These are phyloP conservation scores for Lysandra coridon DNA, from an alignment of 2,888 invertebrate genomes.

Conservation along the genomic window DNA sequence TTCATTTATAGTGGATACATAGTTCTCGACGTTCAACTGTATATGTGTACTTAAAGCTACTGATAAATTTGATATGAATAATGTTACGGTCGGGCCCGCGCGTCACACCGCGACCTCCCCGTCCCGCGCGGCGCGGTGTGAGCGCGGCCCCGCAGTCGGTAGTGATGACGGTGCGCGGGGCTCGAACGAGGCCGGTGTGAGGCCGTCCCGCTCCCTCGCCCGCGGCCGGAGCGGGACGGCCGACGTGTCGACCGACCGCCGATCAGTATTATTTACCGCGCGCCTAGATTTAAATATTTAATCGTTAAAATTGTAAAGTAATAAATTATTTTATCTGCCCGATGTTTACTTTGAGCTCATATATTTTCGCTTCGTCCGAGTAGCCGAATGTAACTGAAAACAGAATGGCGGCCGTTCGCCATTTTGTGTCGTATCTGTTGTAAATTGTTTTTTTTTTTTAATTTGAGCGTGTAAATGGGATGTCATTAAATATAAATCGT, in stretches of 20 bases:
- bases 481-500: slow-evolving; percentile 23
- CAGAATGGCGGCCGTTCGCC: not conserved
- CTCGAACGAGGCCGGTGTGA: slow-evolving; percentile 33
- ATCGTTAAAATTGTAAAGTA: slow-evolving; percentile 31
- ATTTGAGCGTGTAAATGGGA: slow-evolving; percentile 14
- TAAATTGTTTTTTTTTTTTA: not conserved
- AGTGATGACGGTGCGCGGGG: slow-evolving; percentile 71
- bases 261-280: slow-evolving; percentile 58
- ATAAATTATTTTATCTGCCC: slow-evolving; percentile 28
- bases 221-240: not conserved
- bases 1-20: slow-evolving; percentile 64
- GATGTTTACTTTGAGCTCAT: slow-evolving; percentile 28
- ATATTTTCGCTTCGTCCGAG: slow-evolving; percentile 16
- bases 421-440: slow-evolving; percentile 10
- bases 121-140: slow-evolving; percentile 29
- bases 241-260: slow-evolving; percentile 14
- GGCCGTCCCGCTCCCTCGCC: slow-evolving; percentile 12
- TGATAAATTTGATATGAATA: slow-evolving; percentile 56
- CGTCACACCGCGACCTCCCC: slow-evolving; percentile 36
- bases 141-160: slow-evolving; percentile 48
- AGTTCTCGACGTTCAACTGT: slow-evolving; percentile 66
- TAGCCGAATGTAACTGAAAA: not conserved
- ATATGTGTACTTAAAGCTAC: slow-evolving; percentile 70
- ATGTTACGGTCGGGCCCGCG: slow-evolving; percentile 46
- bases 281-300: slow-evolving; percentile 46